Conservation (phyloP, 2,888 invertebrate species). For the Rhagophthalmus giganteus region DNA sequence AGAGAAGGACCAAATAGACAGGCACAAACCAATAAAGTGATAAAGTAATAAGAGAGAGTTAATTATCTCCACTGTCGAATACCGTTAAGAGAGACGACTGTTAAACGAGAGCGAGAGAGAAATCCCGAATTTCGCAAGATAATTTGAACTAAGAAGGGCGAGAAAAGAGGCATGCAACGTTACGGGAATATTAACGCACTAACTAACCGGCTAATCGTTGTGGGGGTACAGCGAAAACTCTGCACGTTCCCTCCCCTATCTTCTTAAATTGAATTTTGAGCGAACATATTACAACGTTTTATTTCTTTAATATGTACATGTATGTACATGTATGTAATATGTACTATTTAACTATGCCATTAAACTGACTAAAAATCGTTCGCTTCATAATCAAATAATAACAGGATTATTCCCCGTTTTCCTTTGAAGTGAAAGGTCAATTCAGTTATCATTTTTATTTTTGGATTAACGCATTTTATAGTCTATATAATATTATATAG, state of each 20-base stretch:
- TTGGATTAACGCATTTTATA: too few species aligned
- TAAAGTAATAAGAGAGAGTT: constrained; percentile 50
- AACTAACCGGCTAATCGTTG: constrained; percentile 27
- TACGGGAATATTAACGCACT: constrained; percentile 22
- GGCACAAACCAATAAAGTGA: constrained; percentile 56
- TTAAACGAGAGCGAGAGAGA: constrained; percentile 23
- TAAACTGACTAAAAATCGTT: too few species aligned
- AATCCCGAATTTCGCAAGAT: constrained; percentile 10
- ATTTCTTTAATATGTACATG: too few species aligned
- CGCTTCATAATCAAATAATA: too few species aligned
- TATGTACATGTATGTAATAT: too few species aligned
- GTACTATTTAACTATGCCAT: too few species aligned
- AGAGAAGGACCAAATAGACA: constrained; percentile 54
- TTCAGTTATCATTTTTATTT: too few species aligned
- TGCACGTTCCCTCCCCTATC: not conserved
- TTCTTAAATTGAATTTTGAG: not conserved
- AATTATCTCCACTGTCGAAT: constrained; percentile 47
- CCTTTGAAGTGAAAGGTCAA: too few species aligned
- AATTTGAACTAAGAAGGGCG: constrained; percentile 21
- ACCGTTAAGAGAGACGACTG: constrained; percentile 3
- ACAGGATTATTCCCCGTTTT: too few species aligned
- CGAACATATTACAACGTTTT: not conserved
- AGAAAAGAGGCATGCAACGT: constrained; percentile 19
- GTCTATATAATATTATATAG: too few species aligned
- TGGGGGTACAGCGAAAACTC: constrained; percentile 15